These are phyloP conservation scores for Nannospalax galili DNA, from an alignment of 2,113 vertebrate genomes.

Conservation along the genomic window DNA sequence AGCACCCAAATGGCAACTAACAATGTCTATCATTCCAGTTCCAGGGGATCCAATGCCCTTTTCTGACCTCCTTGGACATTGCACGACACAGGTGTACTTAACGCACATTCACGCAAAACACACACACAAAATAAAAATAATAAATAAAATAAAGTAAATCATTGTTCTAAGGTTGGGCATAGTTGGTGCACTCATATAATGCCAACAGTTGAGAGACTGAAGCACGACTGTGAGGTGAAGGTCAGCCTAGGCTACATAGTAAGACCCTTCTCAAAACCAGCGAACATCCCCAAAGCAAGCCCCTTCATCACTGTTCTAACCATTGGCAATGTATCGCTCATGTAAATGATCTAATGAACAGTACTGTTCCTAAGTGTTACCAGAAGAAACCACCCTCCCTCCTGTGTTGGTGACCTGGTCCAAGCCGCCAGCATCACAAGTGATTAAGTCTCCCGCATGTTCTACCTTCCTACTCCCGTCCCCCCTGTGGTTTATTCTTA, in stretches of 20 bases:
- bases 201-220: background rate
- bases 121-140: no score
- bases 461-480: background rate
- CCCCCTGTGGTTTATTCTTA: background rate
- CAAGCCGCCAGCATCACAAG: background rate
- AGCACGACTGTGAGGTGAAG: background rate
- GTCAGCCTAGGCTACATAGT: background rate
- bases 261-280: background rate
- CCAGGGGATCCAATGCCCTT: no score
- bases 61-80: no score
- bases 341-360: background rate
- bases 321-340: background rate
- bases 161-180: no score
- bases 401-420: no score
- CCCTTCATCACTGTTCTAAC: background rate
- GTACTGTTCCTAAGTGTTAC: background rate
- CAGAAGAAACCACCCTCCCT: background rate
- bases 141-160: no score
- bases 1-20: no score
- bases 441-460: background rate
- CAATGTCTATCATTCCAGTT: no score
- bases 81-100: no score
- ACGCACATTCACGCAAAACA: no score
- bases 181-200: background rate
- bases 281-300: background rate